Percentiles rank a stretch among this genome's conserved stretches.
Conservation (phyloP, 2,888 invertebrate genomes). For the Diarsia dahlii region DNA sequence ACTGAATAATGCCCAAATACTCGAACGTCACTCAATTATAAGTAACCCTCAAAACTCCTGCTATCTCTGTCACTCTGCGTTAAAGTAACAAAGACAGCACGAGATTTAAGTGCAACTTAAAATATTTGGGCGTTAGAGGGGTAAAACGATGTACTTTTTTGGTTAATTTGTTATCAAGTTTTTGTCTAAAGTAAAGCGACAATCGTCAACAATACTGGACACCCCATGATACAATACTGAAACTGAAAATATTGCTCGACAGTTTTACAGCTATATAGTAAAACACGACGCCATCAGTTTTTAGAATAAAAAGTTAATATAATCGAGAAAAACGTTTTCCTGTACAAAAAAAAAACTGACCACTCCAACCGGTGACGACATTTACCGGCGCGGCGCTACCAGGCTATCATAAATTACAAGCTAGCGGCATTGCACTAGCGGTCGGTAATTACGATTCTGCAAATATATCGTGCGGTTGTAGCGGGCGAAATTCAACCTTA, state of each 20-base stretch:
- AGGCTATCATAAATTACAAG: slow-evolving; percentile 84
- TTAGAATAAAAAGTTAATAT: slow-evolving; percentile 55
- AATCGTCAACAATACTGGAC: not conserved
- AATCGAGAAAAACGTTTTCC: slow-evolving; percentile 61
- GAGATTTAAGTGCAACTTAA: no score
- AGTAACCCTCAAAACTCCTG: no score
- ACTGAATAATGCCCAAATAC: no score
- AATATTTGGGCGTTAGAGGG: no score
- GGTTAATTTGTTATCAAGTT: not conserved
- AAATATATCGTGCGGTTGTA: slow-evolving; percentile 42
- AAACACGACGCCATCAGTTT: slow-evolving; percentile 34
- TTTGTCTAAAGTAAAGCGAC: not conserved
- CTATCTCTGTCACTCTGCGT: no score
- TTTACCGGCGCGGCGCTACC: slow-evolving; percentile 77
- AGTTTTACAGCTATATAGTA: not conserved
- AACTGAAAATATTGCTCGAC: not conserved
- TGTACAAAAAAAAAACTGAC: slow-evolving; percentile 64
- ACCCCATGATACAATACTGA: not conserved
- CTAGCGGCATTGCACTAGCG: slow-evolving; percentile 68
- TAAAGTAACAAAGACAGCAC: no score
- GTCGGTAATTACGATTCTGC: slow-evolving; percentile 66
- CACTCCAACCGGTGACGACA: slow-evolving; percentile 73
- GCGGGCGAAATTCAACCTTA: slow-evolving; percentile 45
- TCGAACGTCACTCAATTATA: no score
- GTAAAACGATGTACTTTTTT: not conserved